These are phyloP conservation scores for Drosophila mauritiana DNA, from an alignment of 1,140 invertebrate species.

Conservation along the genomic window DNA sequence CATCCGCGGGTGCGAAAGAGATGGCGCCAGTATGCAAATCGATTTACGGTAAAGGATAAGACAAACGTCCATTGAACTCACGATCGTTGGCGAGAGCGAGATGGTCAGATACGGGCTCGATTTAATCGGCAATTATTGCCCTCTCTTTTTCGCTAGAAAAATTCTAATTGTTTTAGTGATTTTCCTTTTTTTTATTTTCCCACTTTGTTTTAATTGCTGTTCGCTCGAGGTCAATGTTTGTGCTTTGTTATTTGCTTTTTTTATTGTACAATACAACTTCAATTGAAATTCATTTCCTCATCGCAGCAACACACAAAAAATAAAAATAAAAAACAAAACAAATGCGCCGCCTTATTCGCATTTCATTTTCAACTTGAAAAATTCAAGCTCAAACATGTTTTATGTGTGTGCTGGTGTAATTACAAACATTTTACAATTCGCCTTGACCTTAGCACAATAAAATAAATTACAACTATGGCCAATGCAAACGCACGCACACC, in stretches of 20 bases:
- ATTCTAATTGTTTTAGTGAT: conserved; percentile 34
- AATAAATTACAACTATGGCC: conserved; percentile 77
- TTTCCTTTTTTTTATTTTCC: conserved; percentile 14
- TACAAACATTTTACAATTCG: conserved; percentile 68
- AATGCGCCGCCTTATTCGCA: conserved; percentile 39
- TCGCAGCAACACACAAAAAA: conserved; percentile 41
- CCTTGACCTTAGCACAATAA: conserved; percentile 84
- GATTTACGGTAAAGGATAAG: conserved; percentile 74
- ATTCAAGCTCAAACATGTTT: conserved; percentile 39
- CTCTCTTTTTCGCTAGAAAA: conserved; percentile 24
- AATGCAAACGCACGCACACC: conserved; percentile 30
- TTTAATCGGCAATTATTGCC: conserved; percentile 24
- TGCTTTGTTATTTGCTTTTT: conserved; percentile 33
- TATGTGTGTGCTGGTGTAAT: conserved; percentile 45
- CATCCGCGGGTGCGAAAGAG: conserved; percentile 22
- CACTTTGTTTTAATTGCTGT: conserved; percentile 39
- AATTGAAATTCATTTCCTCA: conserved; percentile 76
- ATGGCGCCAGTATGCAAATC: conserved; percentile 48
- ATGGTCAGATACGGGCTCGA: conserved; percentile 12
- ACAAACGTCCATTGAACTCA: conserved; percentile 69
- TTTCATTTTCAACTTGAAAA: conserved; percentile 49
- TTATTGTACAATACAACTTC: conserved; percentile 40
- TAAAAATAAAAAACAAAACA: conserved; percentile 12
- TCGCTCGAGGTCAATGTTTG: conserved; percentile 59
- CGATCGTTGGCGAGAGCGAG: background rate